Percentiles rank a stretch among this genome's conserved stretches.
Evolutionary conservation across 2,888 invertebrate genomes (phyloP).

Genomic region (Dilophus febrilis): DNA sequence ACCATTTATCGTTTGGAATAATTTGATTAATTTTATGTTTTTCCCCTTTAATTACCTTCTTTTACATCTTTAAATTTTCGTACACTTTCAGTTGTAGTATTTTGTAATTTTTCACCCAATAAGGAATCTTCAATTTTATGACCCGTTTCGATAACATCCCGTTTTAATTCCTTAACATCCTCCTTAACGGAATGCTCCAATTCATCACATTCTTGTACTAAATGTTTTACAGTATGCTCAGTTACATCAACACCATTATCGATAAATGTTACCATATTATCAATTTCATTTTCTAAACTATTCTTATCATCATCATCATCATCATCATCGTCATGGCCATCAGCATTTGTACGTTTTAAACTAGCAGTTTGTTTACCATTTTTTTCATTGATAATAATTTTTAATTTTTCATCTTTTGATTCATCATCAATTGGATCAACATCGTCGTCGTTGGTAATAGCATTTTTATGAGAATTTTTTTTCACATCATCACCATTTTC

Average conservation of each 20-base stretch:
- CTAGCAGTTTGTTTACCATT: no score
- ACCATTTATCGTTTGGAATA: no score
- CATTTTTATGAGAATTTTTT: no score
- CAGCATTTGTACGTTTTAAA: background rate
- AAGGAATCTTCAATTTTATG: background rate
- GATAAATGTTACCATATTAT: constrained; percentile 16
- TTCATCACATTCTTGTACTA: constrained; percentile 3
- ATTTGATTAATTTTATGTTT: no score
- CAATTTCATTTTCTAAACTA: background rate
- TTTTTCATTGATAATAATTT: background rate
- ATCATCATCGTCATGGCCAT: background rate
- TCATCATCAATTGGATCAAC: background rate
- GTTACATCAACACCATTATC: constrained; percentile 29
- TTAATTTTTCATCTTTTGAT: background rate
- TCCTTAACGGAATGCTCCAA: background rate
- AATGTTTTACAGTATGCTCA: constrained; percentile 15
- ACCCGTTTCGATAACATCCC: constrained; percentile 5
- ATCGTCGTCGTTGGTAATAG: no score
- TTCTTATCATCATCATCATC: background rate
- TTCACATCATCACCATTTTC: no score
- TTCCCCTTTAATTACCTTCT: no score
- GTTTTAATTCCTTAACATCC: background rate
- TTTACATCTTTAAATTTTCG: background rate
- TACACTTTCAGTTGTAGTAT: background rate
- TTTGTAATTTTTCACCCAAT: background rate